Evolutionary conservation across 2,888 invertebrate species (phyloP).

Genomic region (Drosophila birchii): DNA sequence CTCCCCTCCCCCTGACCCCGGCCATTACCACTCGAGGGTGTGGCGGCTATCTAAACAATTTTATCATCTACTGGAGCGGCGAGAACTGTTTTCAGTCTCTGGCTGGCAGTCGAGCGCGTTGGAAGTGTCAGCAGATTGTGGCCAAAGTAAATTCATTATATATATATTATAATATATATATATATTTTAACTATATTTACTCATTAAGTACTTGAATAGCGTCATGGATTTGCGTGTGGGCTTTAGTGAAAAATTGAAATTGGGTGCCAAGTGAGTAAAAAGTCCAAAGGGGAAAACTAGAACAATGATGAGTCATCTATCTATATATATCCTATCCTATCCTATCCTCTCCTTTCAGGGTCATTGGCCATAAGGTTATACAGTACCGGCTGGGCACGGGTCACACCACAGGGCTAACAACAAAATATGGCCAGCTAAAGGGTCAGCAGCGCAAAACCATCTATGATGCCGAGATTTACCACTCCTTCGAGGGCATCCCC

Average conservation of each 20-base stretch:
- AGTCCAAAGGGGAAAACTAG: neutral
- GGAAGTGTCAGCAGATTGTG: constrained; percentile 48
- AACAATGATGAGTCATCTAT: constrained; percentile 27
- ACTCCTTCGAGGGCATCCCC: constrained; percentile 83
- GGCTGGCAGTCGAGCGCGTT: constrained; percentile 56
- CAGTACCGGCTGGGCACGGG: constrained; percentile 72
- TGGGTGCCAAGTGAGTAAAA: constrained; percentile 40
- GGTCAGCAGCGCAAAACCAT: constrained; percentile 74
- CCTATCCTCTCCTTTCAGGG: constrained; percentile 48
- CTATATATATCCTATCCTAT: neutral
- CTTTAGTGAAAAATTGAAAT: constrained; percentile 33
- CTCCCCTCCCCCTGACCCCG: too few species aligned
- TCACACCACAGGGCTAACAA: constrained; percentile 68
- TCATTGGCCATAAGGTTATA: constrained; percentile 68
- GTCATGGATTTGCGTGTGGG: constrained; percentile 42
- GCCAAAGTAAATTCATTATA: constrained; percentile 4
- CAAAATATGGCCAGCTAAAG: constrained; percentile 75
- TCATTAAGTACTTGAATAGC: neutral
- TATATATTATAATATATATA: neutral
- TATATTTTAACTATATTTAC: neutral
- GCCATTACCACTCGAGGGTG: constrained; percentile 16
- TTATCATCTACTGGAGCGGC: constrained; percentile 42
- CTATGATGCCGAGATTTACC: constrained; percentile 69
- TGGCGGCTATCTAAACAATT: constrained; percentile 47
- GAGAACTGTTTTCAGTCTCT: constrained; percentile 55